phyloP scores from a whole-genome alignment of 1,140 invertebrate species.

The Drosophila eugracilis region DNA sequence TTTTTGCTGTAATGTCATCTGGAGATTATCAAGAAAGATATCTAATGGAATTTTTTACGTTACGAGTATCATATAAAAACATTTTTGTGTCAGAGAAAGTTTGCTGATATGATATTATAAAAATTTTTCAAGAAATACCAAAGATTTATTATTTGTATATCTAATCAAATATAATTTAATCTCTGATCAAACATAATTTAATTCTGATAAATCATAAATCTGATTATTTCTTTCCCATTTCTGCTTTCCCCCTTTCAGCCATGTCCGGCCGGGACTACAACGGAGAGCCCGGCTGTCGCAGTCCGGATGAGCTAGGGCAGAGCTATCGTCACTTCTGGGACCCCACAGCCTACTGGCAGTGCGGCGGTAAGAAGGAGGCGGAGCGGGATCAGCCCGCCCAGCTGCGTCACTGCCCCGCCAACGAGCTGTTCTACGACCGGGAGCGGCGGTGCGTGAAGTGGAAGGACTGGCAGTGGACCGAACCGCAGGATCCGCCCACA shows the following conservation, averaged over 20 bases:
- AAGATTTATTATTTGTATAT: no score
- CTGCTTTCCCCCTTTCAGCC: neutral
- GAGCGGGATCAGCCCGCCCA: slow-evolving; percentile 27
- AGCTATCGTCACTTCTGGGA: slow-evolving; percentile 58
- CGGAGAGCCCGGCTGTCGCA: slow-evolving; percentile 59
- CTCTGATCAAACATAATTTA: no score
- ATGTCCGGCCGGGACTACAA: slow-evolving; percentile 55
- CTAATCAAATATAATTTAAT: no score
- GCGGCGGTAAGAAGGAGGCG: neutral
- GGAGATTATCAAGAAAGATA: neutral
- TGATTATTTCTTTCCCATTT: neutral
- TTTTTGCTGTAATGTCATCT: neutral
- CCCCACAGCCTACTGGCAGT: slow-evolving; percentile 62
- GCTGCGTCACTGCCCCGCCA: slow-evolving; percentile 39
- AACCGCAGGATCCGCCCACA: slow-evolving; percentile 58
- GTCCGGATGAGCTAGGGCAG: slow-evolving; percentile 31
- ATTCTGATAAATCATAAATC: no score
- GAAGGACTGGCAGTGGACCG: slow-evolving; percentile 61
- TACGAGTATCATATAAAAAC: no score
- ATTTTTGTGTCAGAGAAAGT: no score
- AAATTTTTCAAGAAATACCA: no score
- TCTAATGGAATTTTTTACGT: neutral
- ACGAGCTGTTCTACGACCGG: slow-evolving; percentile 51
- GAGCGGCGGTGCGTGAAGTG: slow-evolving; percentile 49
- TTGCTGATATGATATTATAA: no score